phyloP scores from a whole-genome alignment of 2,888 invertebrate genomes.

The Oxycera nigricornis region DNA sequence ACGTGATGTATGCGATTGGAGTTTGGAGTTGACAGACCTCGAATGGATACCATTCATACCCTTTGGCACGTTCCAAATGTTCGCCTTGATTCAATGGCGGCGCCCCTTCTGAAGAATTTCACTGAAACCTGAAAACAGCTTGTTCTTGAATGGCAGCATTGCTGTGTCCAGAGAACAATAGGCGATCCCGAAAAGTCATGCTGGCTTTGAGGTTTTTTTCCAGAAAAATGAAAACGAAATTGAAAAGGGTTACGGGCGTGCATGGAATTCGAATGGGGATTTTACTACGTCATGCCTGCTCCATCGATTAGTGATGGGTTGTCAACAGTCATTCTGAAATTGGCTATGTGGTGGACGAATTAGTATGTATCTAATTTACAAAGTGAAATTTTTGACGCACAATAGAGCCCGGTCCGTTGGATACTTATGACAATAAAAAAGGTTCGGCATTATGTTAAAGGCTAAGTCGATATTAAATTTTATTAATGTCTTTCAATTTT shows the following conservation, averaged over 20 bases:
- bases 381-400: conserved; percentile 20
- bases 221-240: not conserved
- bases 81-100: conserved; percentile 26
- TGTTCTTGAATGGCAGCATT: conserved; percentile 9
- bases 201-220: conserved; percentile 1
- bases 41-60: conserved; percentile 23
- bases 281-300: conserved; percentile 6
- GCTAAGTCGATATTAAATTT: not conserved
- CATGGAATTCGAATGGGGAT: conserved; percentile 10
- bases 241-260: conserved; percentile 11
- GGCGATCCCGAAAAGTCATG: conserved; percentile 20
- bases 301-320: conserved; percentile 28
- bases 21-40: not conserved
- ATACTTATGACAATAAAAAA: not conserved
- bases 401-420: not conserved
- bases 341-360: not conserved
- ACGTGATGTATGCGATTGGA: not conserved
- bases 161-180: conserved; percentile 12
- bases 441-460: not conserved
- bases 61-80: conserved; percentile 20
- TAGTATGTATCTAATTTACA: not conserved
- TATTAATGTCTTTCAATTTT: too few relatives aligned
- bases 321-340: conserved; percentile 6
- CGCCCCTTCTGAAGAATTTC: conserved; percentile 21
- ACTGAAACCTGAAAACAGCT: conserved; percentile 15